A percentile compares a stretch with the other conserved stretches of the same genome.
Evolutionary conservation across 1,140 invertebrate genomes (phyloP).

Genomic region (Platyscapa corneri): DNA sequence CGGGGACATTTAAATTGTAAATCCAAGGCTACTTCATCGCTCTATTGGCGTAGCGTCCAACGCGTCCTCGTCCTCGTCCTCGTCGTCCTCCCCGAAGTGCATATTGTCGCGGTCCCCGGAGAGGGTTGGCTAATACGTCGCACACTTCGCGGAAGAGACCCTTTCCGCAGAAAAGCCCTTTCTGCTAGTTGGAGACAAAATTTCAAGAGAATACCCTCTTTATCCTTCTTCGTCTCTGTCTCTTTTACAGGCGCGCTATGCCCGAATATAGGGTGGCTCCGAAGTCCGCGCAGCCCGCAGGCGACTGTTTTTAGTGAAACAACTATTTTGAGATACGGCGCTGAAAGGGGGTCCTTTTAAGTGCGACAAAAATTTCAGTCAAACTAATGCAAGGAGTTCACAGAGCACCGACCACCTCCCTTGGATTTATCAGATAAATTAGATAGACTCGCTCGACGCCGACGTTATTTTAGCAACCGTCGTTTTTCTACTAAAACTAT

Average conservation of each 20-base stretch:
- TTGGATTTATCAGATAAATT: too few species aligned
- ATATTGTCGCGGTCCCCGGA: background rate
- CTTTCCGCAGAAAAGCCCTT: conserved; percentile 41
- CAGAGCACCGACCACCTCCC: too few species aligned
- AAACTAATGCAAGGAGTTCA: too few species aligned
- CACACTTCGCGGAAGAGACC: conserved; percentile 14
- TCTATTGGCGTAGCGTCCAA: background rate
- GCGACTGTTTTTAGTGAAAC: background rate
- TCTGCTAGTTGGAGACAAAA: conserved; percentile 15
- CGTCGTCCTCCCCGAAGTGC: background rate
- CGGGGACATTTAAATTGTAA: conserved; percentile 43
- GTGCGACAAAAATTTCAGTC: too few species aligned
- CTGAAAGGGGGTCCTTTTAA: background rate
- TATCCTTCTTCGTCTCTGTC: background rate
- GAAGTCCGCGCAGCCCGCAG: background rate
- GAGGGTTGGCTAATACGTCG: background rate
- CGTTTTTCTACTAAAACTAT: too few species aligned
- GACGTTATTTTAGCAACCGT: too few species aligned
- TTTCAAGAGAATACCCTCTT: conserved; percentile 11
- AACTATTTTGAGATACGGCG: background rate
- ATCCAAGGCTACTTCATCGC: background rate
- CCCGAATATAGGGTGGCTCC: background rate
- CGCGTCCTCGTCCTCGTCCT: background rate
- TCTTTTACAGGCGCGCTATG: background rate
- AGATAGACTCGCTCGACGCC: too few species aligned